Conservation (phyloP, 2,888 invertebrate species). For the Phalera bucephala region DNA sequence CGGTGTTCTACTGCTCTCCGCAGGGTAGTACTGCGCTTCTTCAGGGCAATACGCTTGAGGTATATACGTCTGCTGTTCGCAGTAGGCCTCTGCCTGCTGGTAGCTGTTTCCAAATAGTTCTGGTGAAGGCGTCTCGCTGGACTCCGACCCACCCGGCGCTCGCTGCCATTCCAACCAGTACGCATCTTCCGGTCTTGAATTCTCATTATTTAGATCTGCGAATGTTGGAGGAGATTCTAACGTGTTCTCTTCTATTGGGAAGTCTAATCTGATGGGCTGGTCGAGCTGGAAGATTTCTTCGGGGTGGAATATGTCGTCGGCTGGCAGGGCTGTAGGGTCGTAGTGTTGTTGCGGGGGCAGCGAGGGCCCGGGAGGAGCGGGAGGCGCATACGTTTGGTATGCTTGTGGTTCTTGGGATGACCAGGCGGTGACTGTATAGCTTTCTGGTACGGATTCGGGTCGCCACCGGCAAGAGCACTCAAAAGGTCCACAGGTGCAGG, state of each 20-base stretch:
- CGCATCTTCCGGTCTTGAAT: conserved; percentile 84
- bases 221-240: conserved; percentile 87
- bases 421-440: conserved; percentile 62
- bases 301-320: conserved; percentile 88
- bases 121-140: conserved; percentile 83
- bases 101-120: conserved; percentile 73
- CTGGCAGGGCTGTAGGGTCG: conserved; percentile 84
- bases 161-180: conserved; percentile 84
- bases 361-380: conserved; percentile 49
- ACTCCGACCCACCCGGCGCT: conserved; percentile 67
- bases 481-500: conserved; percentile 89
- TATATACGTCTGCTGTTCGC: conserved; percentile 63
- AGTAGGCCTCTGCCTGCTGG: conserved; percentile 66
- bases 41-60: conserved; percentile 70
- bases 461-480: conserved; percentile 87
- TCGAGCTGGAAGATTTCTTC: conserved; percentile 91
- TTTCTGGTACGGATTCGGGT: conserved; percentile 54
- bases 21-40: conserved; percentile 67
- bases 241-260: conserved; percentile 74
- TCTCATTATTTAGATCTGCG: conserved; percentile 88
- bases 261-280: conserved; percentile 87
- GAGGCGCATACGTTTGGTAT: conserved; percentile 58
- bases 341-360: conserved; percentile 71
- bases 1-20: conserved; percentile 61
- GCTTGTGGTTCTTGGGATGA: conserved; percentile 54